phyloP scores from a whole-genome alignment of 1,140 invertebrate genomes.

The Tetranychus urticae region DNA sequence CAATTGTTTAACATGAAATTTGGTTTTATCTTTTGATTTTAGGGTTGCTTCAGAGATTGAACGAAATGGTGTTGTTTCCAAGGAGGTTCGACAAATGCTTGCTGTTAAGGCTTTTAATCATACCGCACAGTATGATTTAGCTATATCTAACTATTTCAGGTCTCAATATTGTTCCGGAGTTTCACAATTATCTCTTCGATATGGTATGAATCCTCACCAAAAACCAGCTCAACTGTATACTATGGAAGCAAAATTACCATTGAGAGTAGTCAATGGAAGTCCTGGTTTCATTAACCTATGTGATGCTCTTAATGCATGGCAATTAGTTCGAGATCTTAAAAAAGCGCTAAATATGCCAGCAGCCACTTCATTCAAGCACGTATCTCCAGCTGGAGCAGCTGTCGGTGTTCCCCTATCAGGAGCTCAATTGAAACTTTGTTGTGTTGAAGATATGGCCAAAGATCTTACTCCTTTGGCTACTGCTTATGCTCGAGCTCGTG shows the following conservation, averaged over 20 bases:
- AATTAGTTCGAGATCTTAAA: conserved; percentile 72
- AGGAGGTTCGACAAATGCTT: conserved; percentile 31
- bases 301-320: conserved; percentile 91
- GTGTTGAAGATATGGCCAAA: conserved; percentile 61
- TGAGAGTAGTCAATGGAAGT: conserved; percentile 75
- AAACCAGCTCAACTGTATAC: conserved; percentile 84
- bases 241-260: conserved; percentile 40
- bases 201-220: conserved; percentile 96
- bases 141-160: conserved; percentile 86
- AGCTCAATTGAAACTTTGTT: conserved; percentile 60
- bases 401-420: conserved; percentile 49
- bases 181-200: conserved; percentile 60
- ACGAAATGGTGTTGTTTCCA: conserved; percentile 33
- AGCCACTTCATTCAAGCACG: conserved; percentile 92
- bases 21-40: too few relatives aligned
- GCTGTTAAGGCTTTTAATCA: conserved; percentile 86
- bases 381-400: conserved; percentile 50
- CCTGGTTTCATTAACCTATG: conserved; percentile 94
- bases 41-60: conserved; percentile 43
- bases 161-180: conserved; percentile 53
- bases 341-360: conserved; percentile 53
- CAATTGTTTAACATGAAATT: too few relatives aligned
- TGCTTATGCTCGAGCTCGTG: conserved; percentile 79
- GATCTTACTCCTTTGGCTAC: conserved; percentile 60
- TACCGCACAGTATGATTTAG: conserved; percentile 75